Evolutionary conservation across 2,888 invertebrate genomes (phyloP), one percentile per base, ranked within the genome.

Genomic region (Hypena proboscidalis): DNA sequence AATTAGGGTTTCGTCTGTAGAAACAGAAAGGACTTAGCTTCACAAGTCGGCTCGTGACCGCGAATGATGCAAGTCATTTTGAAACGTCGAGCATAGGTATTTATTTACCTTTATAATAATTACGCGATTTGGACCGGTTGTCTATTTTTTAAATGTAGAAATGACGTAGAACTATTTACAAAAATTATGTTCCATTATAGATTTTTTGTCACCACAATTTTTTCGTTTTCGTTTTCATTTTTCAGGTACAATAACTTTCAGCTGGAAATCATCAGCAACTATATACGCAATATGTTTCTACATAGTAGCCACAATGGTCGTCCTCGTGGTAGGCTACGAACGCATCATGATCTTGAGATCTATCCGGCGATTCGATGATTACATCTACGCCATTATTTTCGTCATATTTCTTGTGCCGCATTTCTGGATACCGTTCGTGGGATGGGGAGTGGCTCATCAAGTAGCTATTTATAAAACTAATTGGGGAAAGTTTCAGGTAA

Each of bases 391-490:
- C 0, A 92, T 94, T 38, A 83, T 94, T 9, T 94, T 94, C 67
- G 89, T 94, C 0, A 90, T 94, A 6, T 94, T 93, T 67, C 84
- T 94, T 30, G 90, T 94, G 5, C 94, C 94, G 0, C 94, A 94
- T 68, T 94, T 94, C 76, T 94, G 93, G 93, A 93, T 94, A 27
- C 94, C 94, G 0, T 94, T 93, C 63, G 93, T 94, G 7, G 94
- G 94, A 0, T 94, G 94, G 94, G 94, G 94, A 0, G 94, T 94
- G 13, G 94, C 94, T 0, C 88, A 89, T 26, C 93, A 94, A 75
- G 94, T 94, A 3, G 94, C 94, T 41, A 92, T 93, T 55, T 94
- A 94, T 72, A 94, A 94, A 79, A 94, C 94, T 29, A 93, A 91
- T 52, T 94, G 94, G 94, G 93, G 92, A 10, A 90, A 89, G 53